phyloP scores from a whole-genome alignment of 2,888 invertebrate species.

The Halictus ligatus region DNA sequence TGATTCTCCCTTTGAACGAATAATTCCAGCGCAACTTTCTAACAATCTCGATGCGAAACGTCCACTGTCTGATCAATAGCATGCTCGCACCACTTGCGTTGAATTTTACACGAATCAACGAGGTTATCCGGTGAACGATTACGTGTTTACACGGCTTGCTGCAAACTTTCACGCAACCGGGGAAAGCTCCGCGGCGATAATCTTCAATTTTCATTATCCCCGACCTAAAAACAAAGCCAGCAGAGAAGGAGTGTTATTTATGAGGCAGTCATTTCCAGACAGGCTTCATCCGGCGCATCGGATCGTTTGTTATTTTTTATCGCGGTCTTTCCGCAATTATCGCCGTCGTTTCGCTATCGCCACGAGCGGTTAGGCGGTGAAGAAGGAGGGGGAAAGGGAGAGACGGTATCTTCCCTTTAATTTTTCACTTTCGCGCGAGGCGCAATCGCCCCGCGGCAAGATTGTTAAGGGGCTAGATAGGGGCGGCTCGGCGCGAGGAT shows the following conservation, averaged over 20 bases:
- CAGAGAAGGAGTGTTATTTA: slow-evolving; percentile 27
- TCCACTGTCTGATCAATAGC: background rate
- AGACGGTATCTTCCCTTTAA: slow-evolving; percentile 48
- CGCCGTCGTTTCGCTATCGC: slow-evolving; percentile 48
- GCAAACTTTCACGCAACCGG: background rate
- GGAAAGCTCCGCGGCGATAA: background rate
- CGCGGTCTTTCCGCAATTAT: slow-evolving; percentile 54
- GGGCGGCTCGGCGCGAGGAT: slow-evolving; percentile 9
- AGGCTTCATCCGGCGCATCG: slow-evolving; percentile 31
- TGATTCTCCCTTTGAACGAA: background rate
- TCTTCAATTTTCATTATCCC: slow-evolving; percentile 15
- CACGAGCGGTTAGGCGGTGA: background rate
- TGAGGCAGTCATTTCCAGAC: slow-evolving; percentile 18
- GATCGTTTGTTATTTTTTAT: slow-evolving; percentile 61
- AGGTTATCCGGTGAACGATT: background rate
- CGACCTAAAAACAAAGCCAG: background rate
- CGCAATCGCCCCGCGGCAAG: slow-evolving; percentile 43
- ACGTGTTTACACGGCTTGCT: background rate
- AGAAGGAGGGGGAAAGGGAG: background rate
- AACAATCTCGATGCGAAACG: background rate
- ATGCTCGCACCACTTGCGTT: background rate
- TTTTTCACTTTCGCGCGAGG: slow-evolving; percentile 53
- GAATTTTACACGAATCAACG: background rate
- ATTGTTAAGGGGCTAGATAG: slow-evolving; percentile 44
- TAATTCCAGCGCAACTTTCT: background rate